Conservation (phyloP, 2,797 vertebrate genomes). For the Cossypha dichroa region DNA sequence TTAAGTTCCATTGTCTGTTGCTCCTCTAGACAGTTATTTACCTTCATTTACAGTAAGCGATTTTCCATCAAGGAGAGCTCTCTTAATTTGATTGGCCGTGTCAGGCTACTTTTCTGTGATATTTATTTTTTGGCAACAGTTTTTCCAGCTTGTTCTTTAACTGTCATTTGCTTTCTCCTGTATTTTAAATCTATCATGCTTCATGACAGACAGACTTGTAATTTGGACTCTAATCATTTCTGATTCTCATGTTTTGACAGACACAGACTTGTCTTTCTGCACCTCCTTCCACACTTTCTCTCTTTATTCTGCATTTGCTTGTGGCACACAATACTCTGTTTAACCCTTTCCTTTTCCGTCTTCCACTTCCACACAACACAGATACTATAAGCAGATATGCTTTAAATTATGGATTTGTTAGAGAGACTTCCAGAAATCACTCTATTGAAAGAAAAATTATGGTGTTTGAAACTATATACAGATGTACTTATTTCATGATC, state of each 20-base stretch:
- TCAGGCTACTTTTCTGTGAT: conserved; percentile 10
- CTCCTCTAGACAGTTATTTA: conserved; percentile 11
- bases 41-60: neutral
- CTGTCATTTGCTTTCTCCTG: conserved; percentile 56
- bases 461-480: neutral
- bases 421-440: neutral
- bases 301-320: conserved; percentile 34
- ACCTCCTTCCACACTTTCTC: conserved; percentile 40
- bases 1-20: conserved; percentile 24
- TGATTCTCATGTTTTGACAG: conserved; percentile 68
- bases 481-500: neutral
- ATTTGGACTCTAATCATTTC: conserved; percentile 69
- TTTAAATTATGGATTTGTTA: neutral
- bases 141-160: conserved; percentile 52
- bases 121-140: conserved; percentile 51
- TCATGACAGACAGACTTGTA: conserved; percentile 66
- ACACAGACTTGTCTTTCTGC: conserved; percentile 57
- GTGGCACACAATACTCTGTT: conserved; percentile 1
- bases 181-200: conserved; percentile 59
- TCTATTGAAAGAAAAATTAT: neutral
- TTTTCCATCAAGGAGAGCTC: neutral
- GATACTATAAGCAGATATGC: neutral
- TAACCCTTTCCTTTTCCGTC: conserved; percentile 48
- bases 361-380: neutral
- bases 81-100: neutral